Percentiles rank a stretch among this genome's conserved stretches.
Conservation (phyloP, 1,140 invertebrate species). For the Contarinia nasturtii region DNA sequence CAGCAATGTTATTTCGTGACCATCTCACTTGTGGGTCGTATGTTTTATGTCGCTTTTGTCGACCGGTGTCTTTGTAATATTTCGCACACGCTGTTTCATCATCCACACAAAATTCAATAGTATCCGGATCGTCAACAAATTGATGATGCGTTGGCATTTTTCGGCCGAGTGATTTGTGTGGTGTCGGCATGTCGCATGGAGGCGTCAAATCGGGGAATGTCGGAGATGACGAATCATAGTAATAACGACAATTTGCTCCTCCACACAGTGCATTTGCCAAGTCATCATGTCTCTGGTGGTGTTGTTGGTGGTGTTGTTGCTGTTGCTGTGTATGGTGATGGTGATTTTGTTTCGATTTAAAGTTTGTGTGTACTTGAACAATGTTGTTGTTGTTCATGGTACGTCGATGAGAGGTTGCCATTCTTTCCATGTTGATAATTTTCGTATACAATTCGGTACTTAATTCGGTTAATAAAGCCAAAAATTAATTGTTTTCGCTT, state of each 20-base stretch:
- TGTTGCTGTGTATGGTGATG: no score
- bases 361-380: no score
- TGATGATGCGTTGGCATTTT: not conserved
- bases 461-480: no score
- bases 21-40: constrained; percentile 1
- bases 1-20: constrained; percentile 27
- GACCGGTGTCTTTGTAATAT: not conserved
- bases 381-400: no score
- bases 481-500: no score
- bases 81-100: not conserved
- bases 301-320: no score
- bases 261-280: no score
- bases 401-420: no score
- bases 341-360: no score
- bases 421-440: no score
- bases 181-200: not conserved
- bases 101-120: constrained; percentile 1
- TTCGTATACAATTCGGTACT: no score
- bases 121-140: constrained; percentile 1
- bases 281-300: no score
- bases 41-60: not conserved
- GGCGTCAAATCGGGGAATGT: constrained; percentile 1
- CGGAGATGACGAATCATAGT: not conserved
- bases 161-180: not conserved
- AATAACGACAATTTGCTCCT: not conserved